Conservation (phyloP, 1,140 invertebrate genomes). For the Lasioglossum baleicum region DNA sequence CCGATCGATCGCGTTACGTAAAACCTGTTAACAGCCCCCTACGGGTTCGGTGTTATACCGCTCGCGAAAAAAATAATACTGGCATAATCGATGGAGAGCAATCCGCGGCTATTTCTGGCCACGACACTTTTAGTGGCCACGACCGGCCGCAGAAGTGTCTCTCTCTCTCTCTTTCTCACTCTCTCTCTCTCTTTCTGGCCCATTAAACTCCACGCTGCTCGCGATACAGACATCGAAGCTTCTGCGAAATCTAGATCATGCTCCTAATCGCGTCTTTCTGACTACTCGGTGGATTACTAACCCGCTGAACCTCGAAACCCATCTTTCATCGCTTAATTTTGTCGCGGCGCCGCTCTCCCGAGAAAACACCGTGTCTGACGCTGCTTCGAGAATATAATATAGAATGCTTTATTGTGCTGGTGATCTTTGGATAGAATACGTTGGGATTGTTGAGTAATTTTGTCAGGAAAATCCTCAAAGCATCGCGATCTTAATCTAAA, state of each 20-base stretch:
- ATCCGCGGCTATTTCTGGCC: slow-evolving; percentile 2
- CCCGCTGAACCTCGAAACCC: no score
- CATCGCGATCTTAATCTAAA: no score
- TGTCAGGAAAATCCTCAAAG: no score
- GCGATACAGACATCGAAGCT: background rate
- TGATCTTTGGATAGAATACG: no score
- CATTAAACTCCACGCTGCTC: background rate
- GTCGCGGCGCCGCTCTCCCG: no score
- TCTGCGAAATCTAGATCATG: background rate
- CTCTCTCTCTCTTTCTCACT: background rate
- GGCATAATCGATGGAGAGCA: slow-evolving; percentile 20
- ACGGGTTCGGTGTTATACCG: background rate
- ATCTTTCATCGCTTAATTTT: no score
- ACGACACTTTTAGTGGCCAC: background rate
- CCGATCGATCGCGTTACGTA: background rate
- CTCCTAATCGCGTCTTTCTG: no score
- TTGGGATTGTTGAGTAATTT: no score
- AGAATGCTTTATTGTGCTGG: no score
- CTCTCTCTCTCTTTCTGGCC: background rate
- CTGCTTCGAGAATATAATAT: no score
- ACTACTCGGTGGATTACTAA: no score
- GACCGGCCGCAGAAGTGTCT: background rate
- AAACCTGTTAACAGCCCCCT: background rate
- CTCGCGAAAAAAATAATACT: slow-evolving; percentile 11
- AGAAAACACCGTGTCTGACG: no score